phyloP scores from a whole-genome alignment of 2,888 invertebrate genomes.

The Palloptera scutellata region DNA sequence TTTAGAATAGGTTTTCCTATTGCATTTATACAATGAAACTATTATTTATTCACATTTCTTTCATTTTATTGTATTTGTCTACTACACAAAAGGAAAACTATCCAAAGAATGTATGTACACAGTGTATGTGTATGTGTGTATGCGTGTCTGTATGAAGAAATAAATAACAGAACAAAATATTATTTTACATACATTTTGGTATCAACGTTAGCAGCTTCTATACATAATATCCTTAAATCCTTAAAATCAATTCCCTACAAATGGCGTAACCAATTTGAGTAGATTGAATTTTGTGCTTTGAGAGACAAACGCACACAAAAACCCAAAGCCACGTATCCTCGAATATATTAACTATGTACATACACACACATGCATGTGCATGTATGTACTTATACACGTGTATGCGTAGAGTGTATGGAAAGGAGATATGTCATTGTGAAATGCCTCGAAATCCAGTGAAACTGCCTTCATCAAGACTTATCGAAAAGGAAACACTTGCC shows the following conservation, averaged over 20 bases:
- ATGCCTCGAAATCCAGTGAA: conserved; percentile 20
- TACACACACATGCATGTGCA: background rate
- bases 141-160: background rate
- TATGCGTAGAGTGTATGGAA: conserved; percentile 8
- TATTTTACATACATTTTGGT: too few species aligned
- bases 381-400: conserved; percentile 17
- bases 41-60: too few species aligned
- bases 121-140: background rate
- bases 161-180: too few species aligned
- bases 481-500: conserved; percentile 30
- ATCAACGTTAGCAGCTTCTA: too few species aligned
- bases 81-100: background rate
- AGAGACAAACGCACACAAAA: background rate
- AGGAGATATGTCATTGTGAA: conserved; percentile 16
- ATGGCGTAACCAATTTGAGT: conserved; percentile 26
- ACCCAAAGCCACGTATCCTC: background rate
- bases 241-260: conserved; percentile 27
- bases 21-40: too few species aligned
- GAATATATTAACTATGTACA: background rate
- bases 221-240: background rate
- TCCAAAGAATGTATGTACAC: background rate
- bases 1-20: too few species aligned
- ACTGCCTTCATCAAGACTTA: conserved; percentile 35
- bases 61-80: too few species aligned
- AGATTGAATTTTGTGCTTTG: conserved; percentile 30